Evolutionary conservation across 2,888 invertebrate genomes (phyloP).

Genomic region (Andricus curvator): DNA sequence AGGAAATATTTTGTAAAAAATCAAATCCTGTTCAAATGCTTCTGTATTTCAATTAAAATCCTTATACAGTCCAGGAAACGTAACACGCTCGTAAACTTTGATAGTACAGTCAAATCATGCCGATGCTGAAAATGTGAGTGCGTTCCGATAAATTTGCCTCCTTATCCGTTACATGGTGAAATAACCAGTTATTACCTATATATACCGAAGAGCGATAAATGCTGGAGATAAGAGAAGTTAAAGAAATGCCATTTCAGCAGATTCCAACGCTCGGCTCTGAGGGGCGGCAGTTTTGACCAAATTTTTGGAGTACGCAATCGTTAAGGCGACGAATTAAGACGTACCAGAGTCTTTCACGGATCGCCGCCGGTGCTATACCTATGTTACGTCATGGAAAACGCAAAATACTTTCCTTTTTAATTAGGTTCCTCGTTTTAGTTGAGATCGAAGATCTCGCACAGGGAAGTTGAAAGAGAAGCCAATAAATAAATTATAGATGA

Average conservation of each 20-base stretch:
- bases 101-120: slow-evolving; percentile 12
- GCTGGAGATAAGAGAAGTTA: slow-evolving; percentile 10
- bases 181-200: slow-evolving; percentile 28
- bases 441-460: too few relatives aligned
- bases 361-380: neutral
- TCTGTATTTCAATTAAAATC: neutral
- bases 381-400: too few relatives aligned
- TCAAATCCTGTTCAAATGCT: neutral
- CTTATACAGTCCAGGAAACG: slow-evolving; percentile 1
- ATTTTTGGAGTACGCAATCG: neutral
- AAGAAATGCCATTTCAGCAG: slow-evolving; percentile 28
- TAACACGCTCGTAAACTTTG: neutral
- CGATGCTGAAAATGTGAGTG: slow-evolving; percentile 22
- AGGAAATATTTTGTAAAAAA: neutral
- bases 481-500: too few relatives aligned
- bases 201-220: slow-evolving; percentile 17
- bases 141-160: slow-evolving; percentile 24
- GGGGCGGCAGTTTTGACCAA: neutral
- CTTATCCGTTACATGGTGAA: slow-evolving; percentile 15
- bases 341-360: neutral
- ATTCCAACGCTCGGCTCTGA: neutral
- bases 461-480: too few relatives aligned
- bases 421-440: too few relatives aligned
- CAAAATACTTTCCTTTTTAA: too few relatives aligned
- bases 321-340: neutral